These are phyloP conservation scores for Plumapathes pennacea DNA, from an alignment of 92 coral and sea anemone species.

Conservation along the genomic window DNA sequence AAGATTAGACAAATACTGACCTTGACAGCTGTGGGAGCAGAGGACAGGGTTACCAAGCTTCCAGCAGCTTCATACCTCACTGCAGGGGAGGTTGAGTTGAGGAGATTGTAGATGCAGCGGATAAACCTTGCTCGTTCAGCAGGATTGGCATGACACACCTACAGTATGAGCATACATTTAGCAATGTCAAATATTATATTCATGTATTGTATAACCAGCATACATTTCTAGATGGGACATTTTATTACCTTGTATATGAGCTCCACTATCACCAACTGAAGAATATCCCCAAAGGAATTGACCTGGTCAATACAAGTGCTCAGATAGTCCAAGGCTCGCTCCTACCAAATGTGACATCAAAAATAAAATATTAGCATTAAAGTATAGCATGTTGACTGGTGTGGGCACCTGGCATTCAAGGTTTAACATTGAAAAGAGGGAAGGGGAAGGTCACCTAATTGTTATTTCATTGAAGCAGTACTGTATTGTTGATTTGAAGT, in stretches of 20 bases:
- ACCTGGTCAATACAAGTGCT: slow-evolving; percentile 99
- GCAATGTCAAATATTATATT: neutral
- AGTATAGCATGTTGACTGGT: no score
- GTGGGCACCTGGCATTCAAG: no score
- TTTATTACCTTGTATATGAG: slow-evolving; percentile 88
- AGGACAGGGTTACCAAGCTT: slow-evolving; percentile 90
- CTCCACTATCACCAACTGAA: slow-evolving; percentile 96
- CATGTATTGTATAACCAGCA: neutral
- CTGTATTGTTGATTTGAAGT: no score
- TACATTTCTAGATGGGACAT: neutral
- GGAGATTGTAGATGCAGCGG: slow-evolving; percentile 93
- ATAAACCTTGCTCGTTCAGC: slow-evolving; percentile 95
- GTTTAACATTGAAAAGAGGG: no score
- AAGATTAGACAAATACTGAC: no score
- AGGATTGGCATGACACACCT: slow-evolving; percentile 99
- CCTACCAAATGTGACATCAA: slow-evolving; percentile 45
- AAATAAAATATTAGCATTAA: neutral
- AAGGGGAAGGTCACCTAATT: no score
- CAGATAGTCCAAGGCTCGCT: slow-evolving; percentile 93
- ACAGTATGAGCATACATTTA: neutral
- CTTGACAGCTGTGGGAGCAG: slow-evolving; percentile 99
- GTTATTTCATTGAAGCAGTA: no score
- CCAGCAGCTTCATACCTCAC: slow-evolving; percentile 99
- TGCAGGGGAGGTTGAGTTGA: slow-evolving; percentile 98
- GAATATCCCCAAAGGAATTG: slow-evolving; percentile 96